Base-by-base conservation (phyloP, 2,888 invertebrate species). In the Chrysopilus asiliformis region DNA sequence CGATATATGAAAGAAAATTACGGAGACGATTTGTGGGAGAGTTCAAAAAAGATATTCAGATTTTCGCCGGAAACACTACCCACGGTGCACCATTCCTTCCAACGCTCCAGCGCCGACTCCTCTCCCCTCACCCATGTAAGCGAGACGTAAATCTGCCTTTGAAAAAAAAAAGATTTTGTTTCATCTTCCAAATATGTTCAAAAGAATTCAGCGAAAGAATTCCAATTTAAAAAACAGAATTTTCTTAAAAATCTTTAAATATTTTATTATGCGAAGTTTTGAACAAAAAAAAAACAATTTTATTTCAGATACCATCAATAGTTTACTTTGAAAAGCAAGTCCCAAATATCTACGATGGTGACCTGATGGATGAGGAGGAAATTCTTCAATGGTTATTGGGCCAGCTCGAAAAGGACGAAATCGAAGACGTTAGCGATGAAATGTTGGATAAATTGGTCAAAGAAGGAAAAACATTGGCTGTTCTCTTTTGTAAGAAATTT, bases 301-400 rank as follows among this genome's bases (percentile, higher is more conserved):
- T 4, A 33, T 41, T 46, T 36, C 49, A 63, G 63, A 64, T 79
- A 36, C 91, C 91, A 15, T 73, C 85, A 31, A 80, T 91, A 49
- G 89, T 91, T 44, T 91, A 90, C 67, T 91, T 89, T 63, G 90
- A 91, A 63, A 89, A 87, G 57, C 81, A 86, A 64, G 81, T 90
- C 55, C 91, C 91, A 40, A 89, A 86, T 63, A 74, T 91, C 48
- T 91, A 87, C 64, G 87, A 89, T 57, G 91, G 84, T 74, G 85
- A 89, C 60, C 70, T 89, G 48, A 82, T 83, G 60, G 81, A 86
- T 57, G 89, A 89, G 64, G 85, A 87, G 52, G 81, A 85, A 57
- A 83, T 89, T 48, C 66, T 90, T 36, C 82, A 83, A 54, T 90
- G 90, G 90, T 67, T 90, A 22, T 71, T 87, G 41, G 76, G 78